Evolutionary conservation across 2,797 vertebrate genomes (phyloP), one percentile per base, ranked within the genome.

Genomic region (Novumbra hubbsi): DNA sequence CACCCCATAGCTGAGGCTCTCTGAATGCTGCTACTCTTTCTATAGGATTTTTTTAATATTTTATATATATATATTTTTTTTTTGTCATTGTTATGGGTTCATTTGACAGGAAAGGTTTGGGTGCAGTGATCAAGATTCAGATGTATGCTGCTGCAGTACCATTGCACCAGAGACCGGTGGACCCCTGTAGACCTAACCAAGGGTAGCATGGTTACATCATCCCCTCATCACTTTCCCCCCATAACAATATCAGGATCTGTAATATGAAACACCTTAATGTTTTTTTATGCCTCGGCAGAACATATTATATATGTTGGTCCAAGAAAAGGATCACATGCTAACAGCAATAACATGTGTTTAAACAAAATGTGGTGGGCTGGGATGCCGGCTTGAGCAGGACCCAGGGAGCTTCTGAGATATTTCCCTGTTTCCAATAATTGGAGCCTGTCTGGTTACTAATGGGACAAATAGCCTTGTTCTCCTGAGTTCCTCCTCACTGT

Each of bases 401-500:
- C 5, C 34, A 38, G 34, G 8, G 34, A 38, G 34, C 1, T 38
- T 75, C 73, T 66, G 9, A 41, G 30, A 28, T 12, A 41, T 71
- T 76, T 48, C 64, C 60, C 75, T 63, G 63, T 38, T 69, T 66
- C 64, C 50, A 52, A 71, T 45, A 50, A 28, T 7, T 6, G 27
- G 69, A 77, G 8, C 4, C 57, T 72, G 57, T 76, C 34, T 50
- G 3, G n/a, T 49, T 27, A 24, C 64, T 17, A 28, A 72, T 28
- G 52, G 52, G 41, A 68, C 1, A 71, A 4, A 17, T n/a, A 21
- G 65, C 38, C 5, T 21, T 1, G 76, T 71, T 65, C 52, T 1
- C 27, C 27, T 16, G 30, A 41, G 71, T 38, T 76, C 12, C 78
- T 50, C 32, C 32, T 66, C 76, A 73, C 41, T 70, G 76, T 66